Conservation (phyloP, 2,888 invertebrate species). For the Eulithis prunata region DNA sequence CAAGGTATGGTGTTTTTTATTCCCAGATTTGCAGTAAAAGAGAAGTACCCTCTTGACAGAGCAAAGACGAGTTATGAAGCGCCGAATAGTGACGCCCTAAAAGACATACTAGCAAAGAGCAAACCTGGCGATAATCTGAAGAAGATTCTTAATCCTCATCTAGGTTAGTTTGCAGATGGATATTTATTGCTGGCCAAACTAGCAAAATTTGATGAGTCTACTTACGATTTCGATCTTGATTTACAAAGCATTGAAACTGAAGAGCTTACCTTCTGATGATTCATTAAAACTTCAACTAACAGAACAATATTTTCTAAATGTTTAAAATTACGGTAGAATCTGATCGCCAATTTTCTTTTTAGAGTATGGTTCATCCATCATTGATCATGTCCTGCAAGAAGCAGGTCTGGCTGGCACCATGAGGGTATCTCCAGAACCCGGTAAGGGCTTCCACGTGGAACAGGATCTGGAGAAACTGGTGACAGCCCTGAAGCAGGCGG, state of each 20-base stretch:
- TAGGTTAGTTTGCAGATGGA: constrained; percentile 80
- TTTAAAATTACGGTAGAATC: too few species aligned
- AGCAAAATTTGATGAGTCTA: too few species aligned
- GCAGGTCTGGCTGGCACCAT: constrained; percentile 86
- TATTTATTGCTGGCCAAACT: too few species aligned
- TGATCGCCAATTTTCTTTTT: constrained; percentile 25
- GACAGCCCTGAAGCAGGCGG: constrained; percentile 87
- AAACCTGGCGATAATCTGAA: constrained; percentile 91
- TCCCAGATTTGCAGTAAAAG: constrained; percentile 93
- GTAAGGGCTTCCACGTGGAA: constrained; percentile 87
- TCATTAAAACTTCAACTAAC: too few species aligned
- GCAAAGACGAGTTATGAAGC: constrained; percentile 87
- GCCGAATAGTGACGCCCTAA: constrained; percentile 82
- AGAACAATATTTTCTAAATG: too few species aligned
- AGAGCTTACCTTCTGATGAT: too few species aligned
- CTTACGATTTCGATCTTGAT: too few species aligned
- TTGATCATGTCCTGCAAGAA: constrained; percentile 94
- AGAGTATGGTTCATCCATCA: constrained; percentile 96
- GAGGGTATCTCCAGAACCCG: constrained; percentile 66
- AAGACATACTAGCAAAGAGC: constrained; percentile 84
- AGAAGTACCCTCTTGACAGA: constrained; percentile 93
- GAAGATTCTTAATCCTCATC: constrained; percentile 91
- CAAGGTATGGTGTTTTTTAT: neutral
- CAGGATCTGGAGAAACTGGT: constrained; percentile 86
- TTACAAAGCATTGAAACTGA: too few species aligned